These are phyloP conservation scores for Nephrotoma guestfalica DNA, from an alignment of 2,888 invertebrate genomes.

Conservation along the genomic window DNA sequence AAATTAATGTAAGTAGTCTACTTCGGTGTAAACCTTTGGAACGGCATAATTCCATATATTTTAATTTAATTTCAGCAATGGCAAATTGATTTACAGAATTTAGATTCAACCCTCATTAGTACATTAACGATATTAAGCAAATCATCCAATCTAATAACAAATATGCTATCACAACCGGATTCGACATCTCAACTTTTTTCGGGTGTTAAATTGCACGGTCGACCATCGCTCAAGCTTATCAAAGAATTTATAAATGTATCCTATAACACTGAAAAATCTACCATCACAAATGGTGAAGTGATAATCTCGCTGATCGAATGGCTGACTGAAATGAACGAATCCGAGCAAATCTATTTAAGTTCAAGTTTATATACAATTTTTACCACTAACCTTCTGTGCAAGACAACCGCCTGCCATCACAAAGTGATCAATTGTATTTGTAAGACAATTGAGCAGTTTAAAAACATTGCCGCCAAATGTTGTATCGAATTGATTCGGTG, in stretches of 20 bases:
- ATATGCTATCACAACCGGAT: slow-evolving; percentile 19
- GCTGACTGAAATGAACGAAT: slow-evolving; percentile 33
- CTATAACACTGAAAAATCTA: slow-evolving; percentile 22
- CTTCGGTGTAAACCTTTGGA: not conserved
- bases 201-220: slow-evolving; percentile 29
- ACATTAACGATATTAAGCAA: slow-evolving; percentile 22
- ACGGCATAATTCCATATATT: not conserved
- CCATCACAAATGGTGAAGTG: slow-evolving; percentile 33
- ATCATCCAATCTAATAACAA: slow-evolving; percentile 18
- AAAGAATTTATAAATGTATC: slow-evolving; percentile 35
- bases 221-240: slow-evolving; percentile 32
- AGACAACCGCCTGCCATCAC: slow-evolving; percentile 37
- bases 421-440: slow-evolving; percentile 36
- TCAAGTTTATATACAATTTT: slow-evolving; percentile 31
- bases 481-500: slow-evolving; percentile 37
- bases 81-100: slow-evolving; percentile 22
- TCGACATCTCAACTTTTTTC: slow-evolving; percentile 24
- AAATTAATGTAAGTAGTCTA: slow-evolving; percentile 20
- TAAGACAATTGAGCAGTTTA: slow-evolving; percentile 29
- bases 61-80: slow-evolving; percentile 18
- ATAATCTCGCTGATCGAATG: slow-evolving; percentile 36
- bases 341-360: slow-evolving; percentile 31
- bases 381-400: slow-evolving; percentile 35
- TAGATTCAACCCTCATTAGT: slow-evolving; percentile 24
- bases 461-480: slow-evolving; percentile 30